Evolutionary conservation across 23 tunicate genomes (phyloP), one percentile per base, ranked within the genome.

Genomic region (Trididemnum clinides): DNA sequence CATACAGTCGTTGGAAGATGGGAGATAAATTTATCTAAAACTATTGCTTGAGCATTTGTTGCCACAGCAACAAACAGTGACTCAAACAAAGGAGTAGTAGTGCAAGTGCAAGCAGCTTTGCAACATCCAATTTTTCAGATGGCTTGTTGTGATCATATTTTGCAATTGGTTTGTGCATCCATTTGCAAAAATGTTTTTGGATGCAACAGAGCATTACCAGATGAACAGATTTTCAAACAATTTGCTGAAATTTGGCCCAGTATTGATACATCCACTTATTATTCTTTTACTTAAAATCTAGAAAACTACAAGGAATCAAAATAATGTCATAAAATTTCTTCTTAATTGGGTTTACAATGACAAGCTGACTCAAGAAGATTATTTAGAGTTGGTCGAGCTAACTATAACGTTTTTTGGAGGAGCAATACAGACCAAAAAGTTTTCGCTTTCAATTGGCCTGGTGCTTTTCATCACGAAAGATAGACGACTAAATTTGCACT

Each of bases 391-490:
- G 26, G 69, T 59, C 27, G 69, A 59, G 69, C 26, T 59, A 21
- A 59, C 69, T 15, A 21, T 59, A 4, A 15, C 21, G 69, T 59
- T 59, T 59, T 59, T 59, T 4, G 69, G 69, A 12, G 69, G 69
- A 12, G 22, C 69, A 59, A 59, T 4, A 15, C 26, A 12, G 23
- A 21, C 4, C 26, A 59, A 6, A 19, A 21, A 21, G 27, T 26
- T 19, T 59, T 59, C 21, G 21, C 69, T 15, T 59, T 59, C 27
- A 59, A 59, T 4, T 19, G 37, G 5, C 36, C 36, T 33, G 76
- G 76, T 29, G 76, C 76, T 69, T 31, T 69, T 31, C 76, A 69
- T 31, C 76, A 62, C n/a, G 69, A 35, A 32, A 69, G 39, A 37
- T 69, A 37, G 76, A 69, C 31, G 76, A 7, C 76, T n/a, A 69